These are phyloP conservation scores for Chelonia mydas DNA, from an alignment of 2,797 vertebrate genomes.

Conservation along the genomic window DNA sequence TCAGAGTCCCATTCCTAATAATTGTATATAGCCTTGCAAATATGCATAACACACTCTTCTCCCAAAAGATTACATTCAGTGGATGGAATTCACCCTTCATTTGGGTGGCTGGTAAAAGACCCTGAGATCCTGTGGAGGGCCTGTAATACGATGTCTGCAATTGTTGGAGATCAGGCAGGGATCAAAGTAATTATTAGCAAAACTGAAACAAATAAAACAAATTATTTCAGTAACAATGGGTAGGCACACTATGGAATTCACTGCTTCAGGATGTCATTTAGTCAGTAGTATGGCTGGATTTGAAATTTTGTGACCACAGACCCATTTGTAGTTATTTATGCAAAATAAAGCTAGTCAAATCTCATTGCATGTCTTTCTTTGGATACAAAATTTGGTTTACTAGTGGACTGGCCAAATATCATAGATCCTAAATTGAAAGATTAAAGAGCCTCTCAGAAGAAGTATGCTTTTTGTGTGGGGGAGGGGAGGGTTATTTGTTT, in stretches of 20 bases:
- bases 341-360: neutral
- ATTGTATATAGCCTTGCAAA: neutral
- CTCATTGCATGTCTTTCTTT: neutral
- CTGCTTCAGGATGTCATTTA: neutral
- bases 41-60: neutral
- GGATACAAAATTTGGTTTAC: neutral
- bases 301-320: neutral
- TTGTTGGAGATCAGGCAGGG: neutral
- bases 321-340: neutral
- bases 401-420: neutral
- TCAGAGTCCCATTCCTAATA: neutral
- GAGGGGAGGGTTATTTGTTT: neutral
- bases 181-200: neutral
- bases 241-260: neutral
- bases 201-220: neutral
- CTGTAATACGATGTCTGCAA: neutral
- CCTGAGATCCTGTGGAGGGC: neutral
- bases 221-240: neutral
- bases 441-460: neutral
- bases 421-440: neutral
- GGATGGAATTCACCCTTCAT: neutral
- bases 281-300: neutral
- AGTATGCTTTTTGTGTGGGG: too few relatives aligned
- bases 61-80: neutral
- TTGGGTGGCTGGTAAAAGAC: neutral